Evolutionary conservation across 2,888 invertebrate species (phyloP).

Genomic region (Heliothis peltigera): DNA sequence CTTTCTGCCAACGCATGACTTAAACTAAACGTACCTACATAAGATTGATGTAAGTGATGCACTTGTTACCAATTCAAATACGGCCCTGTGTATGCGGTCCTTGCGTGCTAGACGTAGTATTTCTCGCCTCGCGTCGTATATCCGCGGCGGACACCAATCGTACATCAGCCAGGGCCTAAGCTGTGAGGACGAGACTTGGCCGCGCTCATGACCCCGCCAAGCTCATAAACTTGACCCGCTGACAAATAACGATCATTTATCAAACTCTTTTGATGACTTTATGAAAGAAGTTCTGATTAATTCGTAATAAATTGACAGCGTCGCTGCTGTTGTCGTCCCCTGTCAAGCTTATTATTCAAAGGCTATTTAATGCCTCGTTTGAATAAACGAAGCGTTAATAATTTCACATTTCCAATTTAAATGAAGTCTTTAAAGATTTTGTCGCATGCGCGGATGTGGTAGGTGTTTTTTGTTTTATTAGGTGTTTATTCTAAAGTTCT

Average conservation of each 20-base stretch:
- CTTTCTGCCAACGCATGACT: constrained; percentile 37
- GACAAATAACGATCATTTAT: constrained; percentile 61
- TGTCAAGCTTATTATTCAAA: constrained; percentile 48
- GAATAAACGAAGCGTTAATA: constrained; percentile 34
- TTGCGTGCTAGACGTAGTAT: constrained; percentile 67
- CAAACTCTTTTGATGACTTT: constrained; percentile 49
- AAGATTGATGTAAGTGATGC: constrained; percentile 50
- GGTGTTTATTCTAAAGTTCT: constrained; percentile 26
- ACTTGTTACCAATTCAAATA: constrained; percentile 58
- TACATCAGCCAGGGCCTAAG: constrained; percentile 64
- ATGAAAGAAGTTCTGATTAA: constrained; percentile 51
- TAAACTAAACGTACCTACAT: constrained; percentile 26
- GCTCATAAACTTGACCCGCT: constrained; percentile 47
- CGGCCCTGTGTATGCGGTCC: constrained; percentile 58
- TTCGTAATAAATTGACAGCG: constrained; percentile 48
- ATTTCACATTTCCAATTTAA: constrained; percentile 40
- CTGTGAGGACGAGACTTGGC: constrained; percentile 57
- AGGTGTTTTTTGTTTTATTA: constrained; percentile 39
- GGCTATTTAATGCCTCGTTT: constrained; percentile 49
- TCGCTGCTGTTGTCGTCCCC: constrained; percentile 38
- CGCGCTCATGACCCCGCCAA: constrained; percentile 61
- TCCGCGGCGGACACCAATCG: constrained; percentile 67
- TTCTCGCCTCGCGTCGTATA: constrained; percentile 74
- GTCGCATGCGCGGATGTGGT: constrained; percentile 43
- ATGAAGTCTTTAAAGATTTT: constrained; percentile 32